Evolutionary conservation across 2,888 invertebrate genomes (phyloP).

Genomic region (Cryptus armator): DNA sequence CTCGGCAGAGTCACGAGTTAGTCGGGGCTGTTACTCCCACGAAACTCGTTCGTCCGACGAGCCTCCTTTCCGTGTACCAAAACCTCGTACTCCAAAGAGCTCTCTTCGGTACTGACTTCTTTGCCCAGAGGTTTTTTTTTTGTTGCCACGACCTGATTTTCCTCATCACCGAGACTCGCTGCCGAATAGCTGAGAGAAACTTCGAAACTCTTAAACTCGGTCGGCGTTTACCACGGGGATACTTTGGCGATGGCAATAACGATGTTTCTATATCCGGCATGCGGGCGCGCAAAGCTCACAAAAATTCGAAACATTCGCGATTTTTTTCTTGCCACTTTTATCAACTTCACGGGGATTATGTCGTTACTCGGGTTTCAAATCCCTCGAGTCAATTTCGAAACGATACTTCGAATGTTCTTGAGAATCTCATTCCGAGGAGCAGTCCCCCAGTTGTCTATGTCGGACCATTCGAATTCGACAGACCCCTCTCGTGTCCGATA

Average conservation of each 20-base stretch:
- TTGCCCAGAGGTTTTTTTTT: slow-evolving; percentile 55
- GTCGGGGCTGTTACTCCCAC: slow-evolving; percentile 59
- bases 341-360: slow-evolving; percentile 5
- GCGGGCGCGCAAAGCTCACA: neutral
- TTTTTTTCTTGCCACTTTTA: neutral
- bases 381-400: slow-evolving; percentile 48
- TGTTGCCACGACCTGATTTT: slow-evolving; percentile 20
- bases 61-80: slow-evolving; percentile 25
- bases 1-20: slow-evolving; percentile 77
- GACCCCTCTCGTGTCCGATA: slow-evolving; percentile 66
- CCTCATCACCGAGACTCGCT: slow-evolving; percentile 26
- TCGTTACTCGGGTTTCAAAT: neutral
- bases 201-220: slow-evolving; percentile 36
- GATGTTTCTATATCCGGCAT: neutral
- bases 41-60: slow-evolving; percentile 59
- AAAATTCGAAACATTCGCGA: slow-evolving; percentile 13
- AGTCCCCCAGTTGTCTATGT: slow-evolving; percentile 30
- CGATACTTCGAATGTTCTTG: slow-evolving; percentile 20
- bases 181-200: slow-evolving; percentile 14
- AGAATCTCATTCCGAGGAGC: slow-evolving; percentile 2
- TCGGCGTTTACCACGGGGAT: slow-evolving; percentile 3
- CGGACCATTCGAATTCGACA: slow-evolving; percentile 61
- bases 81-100: slow-evolving; percentile 3
- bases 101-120: slow-evolving; percentile 62
- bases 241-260: slow-evolving; percentile 9